Evolutionary conservation across 1,140 invertebrate genomes (phyloP).

Genomic region (Drosophila jambulina): DNA sequence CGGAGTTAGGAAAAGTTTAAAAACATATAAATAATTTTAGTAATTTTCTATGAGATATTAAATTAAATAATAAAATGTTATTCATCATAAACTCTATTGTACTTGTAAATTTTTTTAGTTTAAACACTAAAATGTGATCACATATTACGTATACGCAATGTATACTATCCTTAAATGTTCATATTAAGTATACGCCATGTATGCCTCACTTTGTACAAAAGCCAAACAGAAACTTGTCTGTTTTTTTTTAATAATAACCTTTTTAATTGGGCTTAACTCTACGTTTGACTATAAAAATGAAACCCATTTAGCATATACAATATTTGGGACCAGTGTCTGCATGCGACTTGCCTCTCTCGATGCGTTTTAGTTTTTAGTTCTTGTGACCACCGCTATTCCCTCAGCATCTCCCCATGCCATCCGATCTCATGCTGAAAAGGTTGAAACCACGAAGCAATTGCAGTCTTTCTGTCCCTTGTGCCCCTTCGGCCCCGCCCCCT

Average conservation of each 20-base stretch:
- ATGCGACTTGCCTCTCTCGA: slow-evolving; percentile 11
- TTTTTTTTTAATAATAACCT: background rate
- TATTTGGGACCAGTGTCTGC: slow-evolving; percentile 21
- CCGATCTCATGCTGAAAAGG: slow-evolving; percentile 51
- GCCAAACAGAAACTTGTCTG: too few species aligned
- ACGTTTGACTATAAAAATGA: background rate
- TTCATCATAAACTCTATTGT: too few species aligned
- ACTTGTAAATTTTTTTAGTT: too few species aligned
- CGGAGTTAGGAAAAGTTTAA: too few species aligned
- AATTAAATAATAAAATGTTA: too few species aligned
- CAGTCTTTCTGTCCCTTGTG: slow-evolving; percentile 55
- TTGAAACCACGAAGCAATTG: slow-evolving; percentile 77
- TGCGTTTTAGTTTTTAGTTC: slow-evolving; percentile 72
- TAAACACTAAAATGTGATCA: too few species aligned
- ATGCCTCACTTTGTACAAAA: too few species aligned
- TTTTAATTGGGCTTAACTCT: too few species aligned
- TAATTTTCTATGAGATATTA: too few species aligned
- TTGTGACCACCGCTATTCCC: slow-evolving; percentile 49
- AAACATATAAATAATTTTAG: too few species aligned
- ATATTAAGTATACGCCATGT: slow-evolving; percentile 17
- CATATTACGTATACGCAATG: background rate
- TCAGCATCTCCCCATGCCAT: background rate
- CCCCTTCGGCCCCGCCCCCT: background rate
- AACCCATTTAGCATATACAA: background rate
- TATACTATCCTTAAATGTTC: too few species aligned